These are phyloP conservation scores for Phragmatobia fuliginosa DNA, from an alignment of 2,888 invertebrate species.

Conservation along the genomic window DNA sequence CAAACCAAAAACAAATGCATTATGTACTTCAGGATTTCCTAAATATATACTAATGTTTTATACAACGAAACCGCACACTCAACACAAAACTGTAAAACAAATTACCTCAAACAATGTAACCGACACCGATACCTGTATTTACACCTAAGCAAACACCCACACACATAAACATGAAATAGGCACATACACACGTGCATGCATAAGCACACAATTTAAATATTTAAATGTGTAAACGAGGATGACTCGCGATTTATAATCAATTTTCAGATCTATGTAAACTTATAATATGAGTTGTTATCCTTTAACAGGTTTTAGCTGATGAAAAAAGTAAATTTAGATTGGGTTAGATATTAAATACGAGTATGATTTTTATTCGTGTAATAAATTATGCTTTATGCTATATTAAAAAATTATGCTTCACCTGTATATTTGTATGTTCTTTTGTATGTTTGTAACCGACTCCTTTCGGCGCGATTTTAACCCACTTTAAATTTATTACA, in stretches of 20 bases:
- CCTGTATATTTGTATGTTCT: too few relatives aligned
- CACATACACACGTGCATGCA: not conserved
- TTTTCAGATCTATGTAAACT: slow-evolving; percentile 5
- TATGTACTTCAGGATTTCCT: not conserved
- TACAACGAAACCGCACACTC: not conserved
- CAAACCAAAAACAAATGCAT: not conserved
- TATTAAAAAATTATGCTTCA: too few relatives aligned
- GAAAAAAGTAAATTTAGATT: not conserved
- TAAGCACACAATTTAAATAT: slow-evolving; percentile 7
- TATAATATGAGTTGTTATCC: not conserved
- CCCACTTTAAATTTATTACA: too few relatives aligned
- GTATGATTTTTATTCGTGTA: too few relatives aligned
- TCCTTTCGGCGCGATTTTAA: too few relatives aligned
- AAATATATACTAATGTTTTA: not conserved
- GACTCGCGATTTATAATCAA: slow-evolving; percentile 19
- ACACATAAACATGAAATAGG: too few relatives aligned
- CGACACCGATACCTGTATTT: not conserved
- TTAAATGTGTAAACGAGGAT: slow-evolving; percentile 13
- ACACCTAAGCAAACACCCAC: not conserved
- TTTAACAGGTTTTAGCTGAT: slow-evolving; percentile 9
- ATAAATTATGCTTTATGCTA: too few relatives aligned
- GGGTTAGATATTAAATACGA: too few relatives aligned
- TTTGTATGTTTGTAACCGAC: too few relatives aligned
- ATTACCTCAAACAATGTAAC: not conserved
- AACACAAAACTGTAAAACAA: not conserved